Percentiles rank a stretch among this genome's conserved stretches.
Conservation (phyloP, 2,797 vertebrate genomes). For the Rhabdophis nuchalis region DNA sequence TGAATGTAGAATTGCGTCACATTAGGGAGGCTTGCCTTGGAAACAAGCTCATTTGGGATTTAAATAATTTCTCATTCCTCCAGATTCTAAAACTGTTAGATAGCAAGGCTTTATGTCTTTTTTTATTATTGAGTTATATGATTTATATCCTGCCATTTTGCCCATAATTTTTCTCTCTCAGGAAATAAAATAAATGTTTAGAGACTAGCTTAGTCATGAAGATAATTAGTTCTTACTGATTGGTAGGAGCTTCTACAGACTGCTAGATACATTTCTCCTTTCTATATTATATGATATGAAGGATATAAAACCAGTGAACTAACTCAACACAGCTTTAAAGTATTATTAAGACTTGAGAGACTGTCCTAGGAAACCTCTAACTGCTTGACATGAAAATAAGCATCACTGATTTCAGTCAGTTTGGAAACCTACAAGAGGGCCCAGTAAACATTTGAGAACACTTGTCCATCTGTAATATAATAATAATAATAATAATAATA, state of each 20-base stretch:
- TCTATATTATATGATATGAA: background rate
- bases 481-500: background rate
- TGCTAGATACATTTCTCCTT: background rate
- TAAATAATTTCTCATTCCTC: constrained; percentile 5
- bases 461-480: background rate
- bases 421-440: background rate
- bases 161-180: background rate
- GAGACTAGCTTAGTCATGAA: background rate
- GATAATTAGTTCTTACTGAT: background rate
- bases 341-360: background rate
- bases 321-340: background rate
- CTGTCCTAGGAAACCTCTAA: background rate
- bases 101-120: background rate
- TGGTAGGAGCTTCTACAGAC: background rate
- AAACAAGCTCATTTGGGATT: constrained; percentile 34
- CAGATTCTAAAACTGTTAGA: background rate
- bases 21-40: constrained; percentile 22
- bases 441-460: background rate
- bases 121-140: background rate
- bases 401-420: background rate
- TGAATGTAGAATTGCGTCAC: constrained; percentile 22
- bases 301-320: background rate
- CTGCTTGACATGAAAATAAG: background rate
- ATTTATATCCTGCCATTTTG: background rate
- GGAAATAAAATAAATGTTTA: background rate